These are phyloP conservation scores for Pachypanchax playfairii DNA, from an alignment of 2,113 vertebrate species.

Conservation along the genomic window DNA sequence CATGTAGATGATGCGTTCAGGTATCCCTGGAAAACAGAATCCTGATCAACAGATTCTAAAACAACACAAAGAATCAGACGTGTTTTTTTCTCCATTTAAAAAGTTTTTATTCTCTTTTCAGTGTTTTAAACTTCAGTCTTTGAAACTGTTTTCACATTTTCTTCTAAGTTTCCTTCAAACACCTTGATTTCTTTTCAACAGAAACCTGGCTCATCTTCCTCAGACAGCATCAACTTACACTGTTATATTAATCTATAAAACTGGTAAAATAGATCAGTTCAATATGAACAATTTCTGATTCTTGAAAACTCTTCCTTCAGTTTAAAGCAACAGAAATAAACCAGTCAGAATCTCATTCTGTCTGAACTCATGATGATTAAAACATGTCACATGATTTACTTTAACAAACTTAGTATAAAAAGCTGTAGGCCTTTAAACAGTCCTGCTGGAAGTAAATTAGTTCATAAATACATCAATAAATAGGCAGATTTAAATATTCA, in stretches of 20 bases:
- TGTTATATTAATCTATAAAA: not conserved
- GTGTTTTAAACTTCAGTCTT: not conserved
- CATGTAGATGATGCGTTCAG: not conserved
- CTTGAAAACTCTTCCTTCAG: too few relatives aligned
- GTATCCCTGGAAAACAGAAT: not conserved
- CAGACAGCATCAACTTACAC: not conserved
- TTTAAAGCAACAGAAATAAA: not conserved
- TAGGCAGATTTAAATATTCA: not conserved
- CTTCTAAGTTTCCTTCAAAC: not conserved
- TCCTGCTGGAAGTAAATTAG: not conserved
- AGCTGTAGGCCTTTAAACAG: too few relatives aligned
- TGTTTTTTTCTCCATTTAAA: not conserved
- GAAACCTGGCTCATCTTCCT: not conserved
- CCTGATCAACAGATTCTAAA: not conserved
- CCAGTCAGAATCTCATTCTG: not conserved
- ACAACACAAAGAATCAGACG: not conserved
- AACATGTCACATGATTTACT: not conserved
- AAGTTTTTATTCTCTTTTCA: not conserved
- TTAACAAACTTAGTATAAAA: not conserved
- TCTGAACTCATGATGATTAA: not conserved
- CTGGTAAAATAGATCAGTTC: not conserved
- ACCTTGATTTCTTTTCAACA: not conserved
- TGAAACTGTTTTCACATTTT: not conserved
- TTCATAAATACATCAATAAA: not conserved
- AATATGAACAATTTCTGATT: not conserved